Conservation (phyloP, 2,797 vertebrate species). For the Allochrocebus solatus region DNA sequence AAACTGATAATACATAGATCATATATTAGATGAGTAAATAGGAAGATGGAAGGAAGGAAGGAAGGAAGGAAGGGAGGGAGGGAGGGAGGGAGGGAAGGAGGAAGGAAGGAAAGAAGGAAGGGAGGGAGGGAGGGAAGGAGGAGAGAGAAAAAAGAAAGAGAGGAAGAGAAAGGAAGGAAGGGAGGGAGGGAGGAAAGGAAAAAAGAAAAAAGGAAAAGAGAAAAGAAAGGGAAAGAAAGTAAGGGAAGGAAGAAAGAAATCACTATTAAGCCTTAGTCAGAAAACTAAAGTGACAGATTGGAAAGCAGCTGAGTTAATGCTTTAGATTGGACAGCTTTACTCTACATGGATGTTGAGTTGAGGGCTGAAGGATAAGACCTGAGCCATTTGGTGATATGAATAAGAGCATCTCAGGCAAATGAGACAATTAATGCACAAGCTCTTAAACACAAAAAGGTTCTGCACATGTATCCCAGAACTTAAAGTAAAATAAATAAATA, state of each 20-base stretch:
- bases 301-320: not conserved
- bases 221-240: not conserved
- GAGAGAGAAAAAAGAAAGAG: rapidly evolving
- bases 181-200: rapidly evolving
- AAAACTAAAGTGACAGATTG: not conserved
- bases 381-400: not conserved
- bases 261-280: not conserved
- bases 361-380: not conserved
- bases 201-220: not conserved
- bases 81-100: rapidly evolving
- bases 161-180: rapidly evolving
- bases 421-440: not conserved
- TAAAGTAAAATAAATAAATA: not conserved
- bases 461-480: not conserved
- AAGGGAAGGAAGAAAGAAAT: not conserved
- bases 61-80: rapidly evolving
- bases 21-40: not conserved
- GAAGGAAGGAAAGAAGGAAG: rapidly evolving
- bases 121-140: rapidly evolving
- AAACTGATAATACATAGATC: not conserved
- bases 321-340: not conserved
- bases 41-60: not conserved
- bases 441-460: not conserved
- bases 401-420: not conserved
- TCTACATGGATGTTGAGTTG: not conserved